phyloP scores from a whole-genome alignment of 2,113 vertebrate genomes.

The Melanotaenia duboulayi region DNA sequence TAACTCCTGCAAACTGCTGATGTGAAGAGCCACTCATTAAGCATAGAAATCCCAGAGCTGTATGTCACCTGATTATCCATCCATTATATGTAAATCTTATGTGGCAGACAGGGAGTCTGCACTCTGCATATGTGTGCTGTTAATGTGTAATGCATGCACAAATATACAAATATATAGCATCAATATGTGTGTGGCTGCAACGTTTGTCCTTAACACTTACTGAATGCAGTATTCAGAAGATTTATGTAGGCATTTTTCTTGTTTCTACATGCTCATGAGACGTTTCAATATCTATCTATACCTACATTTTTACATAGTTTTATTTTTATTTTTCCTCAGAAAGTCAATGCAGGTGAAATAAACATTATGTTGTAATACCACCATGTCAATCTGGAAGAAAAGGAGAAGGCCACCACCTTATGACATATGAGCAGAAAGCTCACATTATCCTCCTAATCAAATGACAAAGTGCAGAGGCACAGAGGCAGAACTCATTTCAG shows the following conservation, averaged over 20 bases:
- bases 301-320: slow-evolving; percentile 1
- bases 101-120: slow-evolving; percentile 57
- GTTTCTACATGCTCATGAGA: background rate
- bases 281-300: background rate
- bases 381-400: slow-evolving; percentile 32
- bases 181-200: background rate
- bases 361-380: slow-evolving; percentile 50
- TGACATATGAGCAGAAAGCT: slow-evolving; percentile 38
- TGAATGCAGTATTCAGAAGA: background rate
- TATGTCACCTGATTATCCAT: slow-evolving; percentile 73
- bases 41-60: slow-evolving; percentile 67
- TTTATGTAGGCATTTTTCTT: background rate
- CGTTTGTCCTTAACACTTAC: background rate
- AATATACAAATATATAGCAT: background rate
- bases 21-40: slow-evolving; percentile 75
- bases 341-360: slow-evolving; percentile 39
- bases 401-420: slow-evolving; percentile 36
- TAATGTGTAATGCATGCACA: slow-evolving; percentile 12
- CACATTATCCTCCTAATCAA: slow-evolving; percentile 64
- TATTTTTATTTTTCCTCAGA: slow-evolving; percentile 24
- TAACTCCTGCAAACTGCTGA: slow-evolving; percentile 68
- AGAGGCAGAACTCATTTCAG: slow-evolving; percentile 59
- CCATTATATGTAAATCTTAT: slow-evolving; percentile 70
- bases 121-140: slow-evolving; percentile 17
- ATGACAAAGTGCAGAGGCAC: slow-evolving; percentile 52